Conservation (phyloP, 1,140 invertebrate genomes). For the Carposina sasakii region DNA sequence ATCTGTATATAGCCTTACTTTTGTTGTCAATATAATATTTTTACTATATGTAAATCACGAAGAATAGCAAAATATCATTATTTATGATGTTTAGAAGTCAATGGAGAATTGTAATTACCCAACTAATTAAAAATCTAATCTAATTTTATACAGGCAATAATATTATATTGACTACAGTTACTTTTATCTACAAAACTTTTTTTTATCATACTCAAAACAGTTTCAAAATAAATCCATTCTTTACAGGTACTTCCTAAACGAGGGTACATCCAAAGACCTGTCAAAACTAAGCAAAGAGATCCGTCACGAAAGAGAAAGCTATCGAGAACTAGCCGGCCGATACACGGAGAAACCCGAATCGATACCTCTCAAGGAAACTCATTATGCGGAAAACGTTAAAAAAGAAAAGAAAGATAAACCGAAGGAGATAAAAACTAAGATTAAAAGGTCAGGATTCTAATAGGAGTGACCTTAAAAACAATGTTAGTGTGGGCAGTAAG, state of each 20-base stretch:
- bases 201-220: too few species aligned
- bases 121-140: too few species aligned
- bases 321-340: slow-evolving; percentile 63
- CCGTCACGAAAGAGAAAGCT: slow-evolving; percentile 63
- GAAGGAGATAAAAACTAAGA: slow-evolving; percentile 61
- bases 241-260: slow-evolving; percentile 55
- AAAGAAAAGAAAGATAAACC: slow-evolving; percentile 63
- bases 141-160: too few species aligned
- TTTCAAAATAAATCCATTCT: too few species aligned
- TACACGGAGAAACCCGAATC: slow-evolving; percentile 61
- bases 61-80: too few species aligned
- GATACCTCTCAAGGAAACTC: slow-evolving; percentile 49
- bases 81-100: too few species aligned
- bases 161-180: too few species aligned
- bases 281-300: slow-evolving; percentile 66
- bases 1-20: too few species aligned
- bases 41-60: too few species aligned
- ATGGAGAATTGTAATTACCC: too few species aligned
- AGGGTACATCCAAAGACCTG: slow-evolving; percentile 63
- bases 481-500: slow-evolving; percentile 67
- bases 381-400: slow-evolving; percentile 56
- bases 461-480: slow-evolving; percentile 70
- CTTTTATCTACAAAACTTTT: too few species aligned
- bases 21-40: too few species aligned
- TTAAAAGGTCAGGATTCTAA: slow-evolving; percentile 65